Evolutionary conservation across 2,888 invertebrate species (phyloP).

Genomic region (Camponotus fellah): DNA sequence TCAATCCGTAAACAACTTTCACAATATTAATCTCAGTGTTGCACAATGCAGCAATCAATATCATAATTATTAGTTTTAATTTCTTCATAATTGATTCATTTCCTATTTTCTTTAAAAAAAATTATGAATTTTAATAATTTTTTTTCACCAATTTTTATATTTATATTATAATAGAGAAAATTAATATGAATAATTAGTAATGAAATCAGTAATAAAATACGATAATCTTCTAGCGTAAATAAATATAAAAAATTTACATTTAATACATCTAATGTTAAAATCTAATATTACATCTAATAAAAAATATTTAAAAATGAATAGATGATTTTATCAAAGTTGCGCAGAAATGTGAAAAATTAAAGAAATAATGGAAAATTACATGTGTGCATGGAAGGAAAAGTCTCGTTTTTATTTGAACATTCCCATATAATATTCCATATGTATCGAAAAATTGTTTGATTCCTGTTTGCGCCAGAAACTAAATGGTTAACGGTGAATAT

Average conservation of each 20-base stretch:
- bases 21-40: not conserved
- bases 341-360: not conserved
- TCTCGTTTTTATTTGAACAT: not conserved
- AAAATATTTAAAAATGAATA: not conserved
- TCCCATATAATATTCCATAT: not conserved
- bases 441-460: constrained; percentile 1
- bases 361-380: not conserved
- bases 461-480: not conserved
- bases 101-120: not conserved
- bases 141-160: not conserved
- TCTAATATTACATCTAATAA: not conserved
- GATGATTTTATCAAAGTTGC: not conserved
- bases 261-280: not conserved
- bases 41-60: not conserved
- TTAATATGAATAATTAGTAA: not conserved
- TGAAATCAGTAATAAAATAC: not conserved
- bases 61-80: constrained; percentile 7
- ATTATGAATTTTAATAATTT: not conserved
- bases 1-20: constrained; percentile 1
- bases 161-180: not conserved
- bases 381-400: not conserved
- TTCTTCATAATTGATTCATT: not conserved
- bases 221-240: not conserved
- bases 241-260: not conserved
- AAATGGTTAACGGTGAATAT: not conserved